A percentile compares a stretch with the other conserved stretches of the same genome.
Evolutionary conservation across 2,888 invertebrate genomes (phyloP).

Genomic region (Minunthozetes semirufus): DNA sequence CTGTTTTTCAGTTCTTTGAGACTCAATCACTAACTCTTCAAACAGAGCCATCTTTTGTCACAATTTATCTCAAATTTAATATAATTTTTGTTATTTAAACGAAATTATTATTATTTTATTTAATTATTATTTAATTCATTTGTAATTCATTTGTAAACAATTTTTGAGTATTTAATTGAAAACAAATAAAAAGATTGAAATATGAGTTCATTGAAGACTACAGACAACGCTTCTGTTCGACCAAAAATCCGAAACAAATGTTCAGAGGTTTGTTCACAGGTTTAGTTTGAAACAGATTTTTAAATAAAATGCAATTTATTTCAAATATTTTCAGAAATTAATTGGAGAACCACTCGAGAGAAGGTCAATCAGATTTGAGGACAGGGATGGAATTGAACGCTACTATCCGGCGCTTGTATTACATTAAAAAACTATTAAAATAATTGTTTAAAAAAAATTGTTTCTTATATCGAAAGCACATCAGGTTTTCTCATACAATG

Average conservation of each 20-base stretch:
- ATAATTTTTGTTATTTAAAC: background rate
- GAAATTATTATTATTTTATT: too few relatives aligned
- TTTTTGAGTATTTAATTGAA: background rate
- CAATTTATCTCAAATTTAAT: background rate
- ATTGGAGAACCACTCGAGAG: constrained; percentile 30
- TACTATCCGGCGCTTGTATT: constrained; percentile 29
- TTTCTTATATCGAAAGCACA: background rate
- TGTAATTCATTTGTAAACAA: background rate
- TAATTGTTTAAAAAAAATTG: background rate
- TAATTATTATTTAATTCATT: background rate
- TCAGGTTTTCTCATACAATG: background rate
- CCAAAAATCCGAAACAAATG: background rate
- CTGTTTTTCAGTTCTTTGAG: too few relatives aligned
- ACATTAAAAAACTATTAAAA: background rate
- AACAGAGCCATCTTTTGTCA: too few relatives aligned
- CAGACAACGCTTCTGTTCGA: background rate
- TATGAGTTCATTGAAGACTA: background rate
- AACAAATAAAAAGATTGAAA: background rate
- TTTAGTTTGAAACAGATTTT: too few relatives aligned
- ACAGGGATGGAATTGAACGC: constrained; percentile 29
- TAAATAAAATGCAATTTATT: background rate
- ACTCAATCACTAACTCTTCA: too few relatives aligned
- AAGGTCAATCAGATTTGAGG: constrained; percentile 19
- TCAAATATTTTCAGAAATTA: background rate
- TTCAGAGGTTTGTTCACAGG: background rate